Base-by-base conservation (phyloP, 2,888 invertebrate genomes). In the Poecilobothrus nobilitatus region DNA sequence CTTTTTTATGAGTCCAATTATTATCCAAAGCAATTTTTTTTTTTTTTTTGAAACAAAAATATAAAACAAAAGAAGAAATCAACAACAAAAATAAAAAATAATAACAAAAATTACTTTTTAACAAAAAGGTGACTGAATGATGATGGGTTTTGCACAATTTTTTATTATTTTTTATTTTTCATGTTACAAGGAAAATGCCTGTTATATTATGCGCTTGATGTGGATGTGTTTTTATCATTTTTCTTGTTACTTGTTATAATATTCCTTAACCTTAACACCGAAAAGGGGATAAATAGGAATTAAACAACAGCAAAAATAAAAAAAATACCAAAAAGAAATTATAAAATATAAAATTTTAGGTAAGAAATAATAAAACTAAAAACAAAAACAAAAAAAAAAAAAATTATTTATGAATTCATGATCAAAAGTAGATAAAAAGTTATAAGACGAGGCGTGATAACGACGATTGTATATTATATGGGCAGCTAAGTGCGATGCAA, bases 361-460 rank as follows among this genome's bases (percentile, higher is more conserved):
- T 27, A 27, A 27, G 27, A 27, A 27, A 27, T 27, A 27, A 27
- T 5, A 27, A 37, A 37, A n/a, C 53, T 18, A 18, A 53, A 53
- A 37, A 37, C 37, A 37, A 44, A 44, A 44, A 44, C 3, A 44
- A 53, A 37, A 37, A 37, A 37, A 53, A 53, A 53, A 53, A 53
- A 53, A 53, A 53, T 53, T 53, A 53, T 53, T 53, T 53, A 53
- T 53, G 53, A 53, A 53, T 53, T 53, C 53, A 53, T 53, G 53
- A 53, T 53, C 53, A 53, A 53, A 53, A 53, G 53, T 53, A 53
- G 53, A 53, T 53, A 53, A 53, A 53, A 53, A 53, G 53, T 53
- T 53, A n/a, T 53, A 53, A 53, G 53, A 15, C 53, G 53, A 53
- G 53, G 53, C 53, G 53, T 53, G 53, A 53, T 53, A 53, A 53